Conservation (phyloP, 2,888 invertebrate species). For the Melieria crassipennis region DNA sequence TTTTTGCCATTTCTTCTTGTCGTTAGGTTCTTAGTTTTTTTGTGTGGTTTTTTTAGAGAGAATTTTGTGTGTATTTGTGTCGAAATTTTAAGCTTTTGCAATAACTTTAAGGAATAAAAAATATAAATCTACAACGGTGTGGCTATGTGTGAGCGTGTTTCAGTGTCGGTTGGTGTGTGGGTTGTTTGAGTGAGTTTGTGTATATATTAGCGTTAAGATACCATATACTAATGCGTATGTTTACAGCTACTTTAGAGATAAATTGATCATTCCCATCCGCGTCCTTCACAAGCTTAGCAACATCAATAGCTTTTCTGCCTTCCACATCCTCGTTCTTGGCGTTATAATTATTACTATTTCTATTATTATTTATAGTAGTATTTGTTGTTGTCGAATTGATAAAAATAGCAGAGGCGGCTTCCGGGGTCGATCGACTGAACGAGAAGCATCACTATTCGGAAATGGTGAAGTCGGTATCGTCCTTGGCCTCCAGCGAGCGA, state of each 20-base stretch:
- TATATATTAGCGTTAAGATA: neutral
- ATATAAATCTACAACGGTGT: conserved; percentile 24
- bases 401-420: neutral
- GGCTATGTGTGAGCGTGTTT: conserved; percentile 28
- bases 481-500: conserved; percentile 65
- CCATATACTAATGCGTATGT: too few relatives aligned
- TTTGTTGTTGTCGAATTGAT: conserved; percentile 15
- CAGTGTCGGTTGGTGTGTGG: conserved; percentile 20
- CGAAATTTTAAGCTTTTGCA: conserved; percentile 21
- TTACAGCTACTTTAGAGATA: conserved; percentile 6
- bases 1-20: conserved; percentile 13
- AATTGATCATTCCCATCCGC: neutral
- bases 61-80: neutral
- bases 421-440: neutral
- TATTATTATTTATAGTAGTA: conserved; percentile 16
- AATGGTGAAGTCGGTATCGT: conserved; percentile 60
- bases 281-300: too few relatives aligned
- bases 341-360: conserved; percentile 46
- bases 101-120: conserved; percentile 31
- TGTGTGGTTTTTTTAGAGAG: too few relatives aligned
- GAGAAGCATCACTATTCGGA: conserved; percentile 52
- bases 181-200: conserved; percentile 37
- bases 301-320: too few relatives aligned
- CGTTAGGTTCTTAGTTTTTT: conserved; percentile 13
- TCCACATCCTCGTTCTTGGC: conserved; percentile 3